Conservation (phyloP, 2,797 vertebrate species). For the Hirundo rustica region DNA sequence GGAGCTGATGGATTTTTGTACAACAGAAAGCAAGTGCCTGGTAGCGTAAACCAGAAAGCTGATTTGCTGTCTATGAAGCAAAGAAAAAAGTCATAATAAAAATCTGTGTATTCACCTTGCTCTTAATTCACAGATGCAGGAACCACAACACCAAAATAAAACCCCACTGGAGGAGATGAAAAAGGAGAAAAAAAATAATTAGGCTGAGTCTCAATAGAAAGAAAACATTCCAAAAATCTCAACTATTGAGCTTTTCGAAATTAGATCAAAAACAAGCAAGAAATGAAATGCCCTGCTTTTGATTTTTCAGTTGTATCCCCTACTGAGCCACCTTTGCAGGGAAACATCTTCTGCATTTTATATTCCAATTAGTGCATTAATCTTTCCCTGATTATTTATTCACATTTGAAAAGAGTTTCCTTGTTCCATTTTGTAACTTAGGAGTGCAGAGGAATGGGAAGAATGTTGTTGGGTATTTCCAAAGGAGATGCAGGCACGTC, state of each 20-base stretch:
- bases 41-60: background rate
- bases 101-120: background rate
- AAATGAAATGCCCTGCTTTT: background rate
- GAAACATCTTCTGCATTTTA: background rate
- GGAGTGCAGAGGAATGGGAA: background rate
- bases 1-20: accelerated
- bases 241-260: background rate
- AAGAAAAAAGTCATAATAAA: background rate
- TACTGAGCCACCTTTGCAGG: background rate
- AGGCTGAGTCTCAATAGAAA: background rate
- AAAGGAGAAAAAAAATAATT: background rate
- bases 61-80: background rate
- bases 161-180: background rate
- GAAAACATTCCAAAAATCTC: background rate
- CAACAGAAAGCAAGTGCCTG: accelerated
- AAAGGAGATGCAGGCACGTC: background rate
- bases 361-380: background rate
- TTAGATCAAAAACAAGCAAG: constrained; percentile 24
- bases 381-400: background rate
- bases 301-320: background rate
- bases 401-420: background rate
- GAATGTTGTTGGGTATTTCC: background rate
- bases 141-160: background rate
- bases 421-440: background rate
- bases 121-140: background rate